Conservation (phyloP, 2,113 vertebrate species). For the Murina feae region DNA sequence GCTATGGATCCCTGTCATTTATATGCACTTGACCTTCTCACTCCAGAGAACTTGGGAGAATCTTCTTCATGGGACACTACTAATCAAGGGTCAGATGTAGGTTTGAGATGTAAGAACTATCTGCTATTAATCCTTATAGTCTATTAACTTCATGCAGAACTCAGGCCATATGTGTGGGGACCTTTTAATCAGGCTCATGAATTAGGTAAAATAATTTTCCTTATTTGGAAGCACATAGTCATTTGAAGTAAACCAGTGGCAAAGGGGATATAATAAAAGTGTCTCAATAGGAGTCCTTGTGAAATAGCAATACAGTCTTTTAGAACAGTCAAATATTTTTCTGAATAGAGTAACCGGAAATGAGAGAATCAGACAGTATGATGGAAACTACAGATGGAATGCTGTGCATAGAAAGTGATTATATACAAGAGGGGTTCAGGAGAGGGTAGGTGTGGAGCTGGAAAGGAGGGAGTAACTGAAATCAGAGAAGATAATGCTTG, state of each 20-base stretch:
- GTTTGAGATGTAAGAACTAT: slow-evolving; percentile 13
- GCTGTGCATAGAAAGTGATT: slow-evolving; percentile 67
- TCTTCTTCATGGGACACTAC: not conserved
- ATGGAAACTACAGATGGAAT: slow-evolving; percentile 64
- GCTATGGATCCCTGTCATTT: not conserved
- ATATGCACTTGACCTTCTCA: not conserved
- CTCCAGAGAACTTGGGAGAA: not conserved
- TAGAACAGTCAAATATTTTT: slow-evolving; percentile 33
- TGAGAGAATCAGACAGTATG: slow-evolving; percentile 46
- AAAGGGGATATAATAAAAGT: slow-evolving; percentile 11
- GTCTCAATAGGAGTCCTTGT: not conserved
- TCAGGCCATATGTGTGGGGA: not conserved
- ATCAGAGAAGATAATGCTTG: slow-evolving; percentile 70
- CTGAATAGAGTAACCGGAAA: slow-evolving; percentile 40
- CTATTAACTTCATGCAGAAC: not conserved
- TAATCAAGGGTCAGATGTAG: not conserved
- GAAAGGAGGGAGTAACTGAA: slow-evolving; percentile 55
- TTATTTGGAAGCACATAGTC: slow-evolving; percentile 11
- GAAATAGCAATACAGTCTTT: not conserved
- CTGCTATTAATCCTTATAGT: not conserved
- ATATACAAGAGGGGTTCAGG: not conserved
- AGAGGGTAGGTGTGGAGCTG: slow-evolving; percentile 20
- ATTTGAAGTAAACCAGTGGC: slow-evolving; percentile 12
- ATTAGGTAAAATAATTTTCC: slow-evolving; percentile 13
- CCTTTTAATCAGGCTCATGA: slow-evolving; percentile 17